Base-by-base conservation (phyloP, 2,113 vertebrate species). In the Lethenteron camtschaticum region DNA sequence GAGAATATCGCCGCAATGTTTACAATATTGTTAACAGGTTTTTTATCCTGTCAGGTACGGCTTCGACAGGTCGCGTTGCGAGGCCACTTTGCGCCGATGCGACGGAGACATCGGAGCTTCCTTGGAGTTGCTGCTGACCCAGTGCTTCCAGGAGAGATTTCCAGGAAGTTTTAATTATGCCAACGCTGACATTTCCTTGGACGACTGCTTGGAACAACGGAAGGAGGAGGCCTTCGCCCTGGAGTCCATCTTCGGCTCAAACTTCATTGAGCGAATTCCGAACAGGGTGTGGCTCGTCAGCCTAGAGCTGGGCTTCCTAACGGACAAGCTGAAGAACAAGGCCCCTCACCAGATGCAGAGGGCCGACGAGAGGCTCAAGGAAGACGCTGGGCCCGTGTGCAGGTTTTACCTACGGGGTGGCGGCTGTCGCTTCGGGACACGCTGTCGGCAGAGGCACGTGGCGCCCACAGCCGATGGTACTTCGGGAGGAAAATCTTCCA, bases 181-280 rank as follows among this genome's bases (percentile, higher is more conserved):
- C 20, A 78, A 80, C 1, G 73, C 72, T 56, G 75, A 24, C 2
- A 60, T 82, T 12, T 79, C 78, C 66, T 74, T 77, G 74, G 81
- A 85, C 58, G 87, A 95, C 68, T 91, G 87, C 76, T 71, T 86
- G 69, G 83, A 80, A 60, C 83, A 86, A 74, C 82, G 87, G 68
- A 84, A 86, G 74, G 94, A 96, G 72, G 92, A 99, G 74, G 85
- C 85, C 9, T 76, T 95, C 71, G 92, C 82, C 56, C 86, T 99
- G 9, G 72, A 69, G 56, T 90, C 94, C n/a, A 99, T 99, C 70
- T 96, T 81, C 12, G 89, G 87, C 12, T 85, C 90, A 10, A 90
- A 89, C 70, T 99, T 99, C 74, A 78, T 78, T 14, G 88, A 96
- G 79, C 84, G 87, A 74, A 94, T 99, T 75, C 76, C 81, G 70